Conservation (phyloP, 2,113 vertebrate genomes). For the Nymphicus hollandicus region DNA sequence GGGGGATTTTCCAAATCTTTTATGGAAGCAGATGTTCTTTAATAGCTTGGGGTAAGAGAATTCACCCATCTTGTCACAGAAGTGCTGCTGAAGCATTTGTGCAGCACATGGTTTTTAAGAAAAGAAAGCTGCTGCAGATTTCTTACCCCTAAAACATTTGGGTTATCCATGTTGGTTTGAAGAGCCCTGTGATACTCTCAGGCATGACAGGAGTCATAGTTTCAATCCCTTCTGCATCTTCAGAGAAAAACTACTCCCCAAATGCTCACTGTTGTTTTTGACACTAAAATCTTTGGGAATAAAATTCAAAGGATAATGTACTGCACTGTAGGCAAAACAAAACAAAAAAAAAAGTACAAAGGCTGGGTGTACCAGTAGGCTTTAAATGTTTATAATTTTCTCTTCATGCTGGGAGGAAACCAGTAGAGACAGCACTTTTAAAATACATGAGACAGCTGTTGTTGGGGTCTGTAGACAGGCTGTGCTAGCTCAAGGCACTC, state of each 20-base stretch:
- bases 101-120: not conserved
- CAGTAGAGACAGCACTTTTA: not conserved
- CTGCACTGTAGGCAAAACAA: not conserved
- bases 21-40: not conserved
- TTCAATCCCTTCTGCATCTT: not conserved
- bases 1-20: not conserved
- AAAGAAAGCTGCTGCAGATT: not conserved
- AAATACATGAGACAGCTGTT: not conserved
- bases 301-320: not conserved
- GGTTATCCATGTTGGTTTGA: not conserved
- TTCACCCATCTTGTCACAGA: not conserved
- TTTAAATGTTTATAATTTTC: conserved; percentile 24
- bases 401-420: conserved; percentile 18
- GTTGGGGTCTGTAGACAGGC: not conserved
- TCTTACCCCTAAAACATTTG: not conserved
- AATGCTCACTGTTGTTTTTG: not conserved
- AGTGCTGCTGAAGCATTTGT: not conserved
- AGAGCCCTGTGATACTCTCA: not conserved
- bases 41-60: not conserved
- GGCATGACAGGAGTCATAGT: not conserved
- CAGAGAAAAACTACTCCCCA: not conserved
- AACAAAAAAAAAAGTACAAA: not conserved
- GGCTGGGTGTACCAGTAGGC: not conserved
- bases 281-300: not conserved
- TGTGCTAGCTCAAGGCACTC: conserved; percentile 16